These are phyloP conservation scores for Aporophyla lueneburgensis DNA, from an alignment of 2,888 invertebrate species.

Conservation along the genomic window DNA sequence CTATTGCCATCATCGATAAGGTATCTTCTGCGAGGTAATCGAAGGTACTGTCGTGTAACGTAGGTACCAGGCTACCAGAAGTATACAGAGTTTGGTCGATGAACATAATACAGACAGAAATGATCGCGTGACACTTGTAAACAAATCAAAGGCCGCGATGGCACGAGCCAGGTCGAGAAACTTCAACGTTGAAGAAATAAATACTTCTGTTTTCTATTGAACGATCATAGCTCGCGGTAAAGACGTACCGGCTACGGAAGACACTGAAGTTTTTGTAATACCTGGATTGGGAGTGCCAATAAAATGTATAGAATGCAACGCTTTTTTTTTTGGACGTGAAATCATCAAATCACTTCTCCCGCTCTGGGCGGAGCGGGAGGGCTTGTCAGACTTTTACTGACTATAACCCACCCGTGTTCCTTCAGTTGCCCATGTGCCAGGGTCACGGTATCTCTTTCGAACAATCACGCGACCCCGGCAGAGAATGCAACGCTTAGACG, in stretches of 20 bases:
- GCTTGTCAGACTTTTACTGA: too few relatives aligned
- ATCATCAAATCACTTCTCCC: too few relatives aligned
- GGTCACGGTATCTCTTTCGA: too few relatives aligned
- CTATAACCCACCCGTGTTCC: too few relatives aligned
- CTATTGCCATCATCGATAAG: constrained; percentile 52
- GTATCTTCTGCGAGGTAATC: constrained; percentile 19
- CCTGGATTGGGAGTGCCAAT: constrained; percentile 15
- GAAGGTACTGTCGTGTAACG: constrained; percentile 33
- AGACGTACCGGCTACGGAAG: constrained; percentile 63
- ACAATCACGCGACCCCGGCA: too few relatives aligned
- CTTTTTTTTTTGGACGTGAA: too few relatives aligned
- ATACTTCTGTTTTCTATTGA: constrained; percentile 77
- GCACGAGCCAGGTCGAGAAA: constrained; percentile 77
- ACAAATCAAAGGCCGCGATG: constrained; percentile 80
- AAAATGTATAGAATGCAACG: constrained; percentile 18
- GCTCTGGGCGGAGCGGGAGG: too few relatives aligned
- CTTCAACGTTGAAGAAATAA: constrained; percentile 76
- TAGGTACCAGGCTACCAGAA: constrained; percentile 23
- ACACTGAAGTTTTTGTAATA: constrained; percentile 15
- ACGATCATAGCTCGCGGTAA: constrained; percentile 62
- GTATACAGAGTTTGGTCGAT: constrained; percentile 74
- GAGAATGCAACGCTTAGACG: constrained; percentile 1
- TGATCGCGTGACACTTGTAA: constrained; percentile 77
- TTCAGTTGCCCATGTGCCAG: too few relatives aligned
- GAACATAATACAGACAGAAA: constrained; percentile 67